Base-by-base conservation (phyloP, 1,140 invertebrate species). In the Sminthurides bifidus region DNA sequence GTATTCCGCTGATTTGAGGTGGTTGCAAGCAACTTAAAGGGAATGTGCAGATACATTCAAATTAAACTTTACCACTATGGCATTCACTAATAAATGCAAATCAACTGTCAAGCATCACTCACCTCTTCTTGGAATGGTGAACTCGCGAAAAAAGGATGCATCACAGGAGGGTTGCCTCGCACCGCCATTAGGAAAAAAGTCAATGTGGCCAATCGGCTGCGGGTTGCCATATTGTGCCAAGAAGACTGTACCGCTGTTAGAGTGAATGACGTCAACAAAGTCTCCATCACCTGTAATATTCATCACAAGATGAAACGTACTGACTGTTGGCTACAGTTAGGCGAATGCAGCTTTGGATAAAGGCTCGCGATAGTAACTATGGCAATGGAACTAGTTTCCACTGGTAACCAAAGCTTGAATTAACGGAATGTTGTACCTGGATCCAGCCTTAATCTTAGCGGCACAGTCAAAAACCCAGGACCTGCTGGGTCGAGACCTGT, bases 241-340 rank as follows among this genome's bases (percentile, higher is more conserved):
- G 4, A 54, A 19, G 0, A 54, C 17, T 23, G 12, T 37, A 2
- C 59, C 59, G 45, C 50, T 54, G 27, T 61, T 63, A 2, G 61
- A 56, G 26, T 63, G 61, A 21, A 63, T 63, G 15, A 63, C 54
- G 26, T 63, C 61, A 24, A 63, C 61, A 31, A 60, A 63, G 2
- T 43, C 31, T 8, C 54, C 61, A 40, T 63, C 61, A 19, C 50
- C 52, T 19, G 38, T 23, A 50, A 24, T 46, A 2, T 33, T 15
- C 24, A 12, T 21, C 37, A 46, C 10, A 12, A 26, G 29, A 46
- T 23, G 23, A 29, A 14, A 46, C n/a, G n/a, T n/a, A n/a, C n/a
- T n/a, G n/a, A n/a, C n/a, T n/a, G n/a, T n/a, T n/a, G n/a, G n/a
- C n/a, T n/a, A n/a, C n/a, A n/a, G n/a, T n/a, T n/a, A n/a, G n/a